Base-by-base conservation (phyloP, 2,888 invertebrate species). In the Ctenicera cuprea region DNA sequence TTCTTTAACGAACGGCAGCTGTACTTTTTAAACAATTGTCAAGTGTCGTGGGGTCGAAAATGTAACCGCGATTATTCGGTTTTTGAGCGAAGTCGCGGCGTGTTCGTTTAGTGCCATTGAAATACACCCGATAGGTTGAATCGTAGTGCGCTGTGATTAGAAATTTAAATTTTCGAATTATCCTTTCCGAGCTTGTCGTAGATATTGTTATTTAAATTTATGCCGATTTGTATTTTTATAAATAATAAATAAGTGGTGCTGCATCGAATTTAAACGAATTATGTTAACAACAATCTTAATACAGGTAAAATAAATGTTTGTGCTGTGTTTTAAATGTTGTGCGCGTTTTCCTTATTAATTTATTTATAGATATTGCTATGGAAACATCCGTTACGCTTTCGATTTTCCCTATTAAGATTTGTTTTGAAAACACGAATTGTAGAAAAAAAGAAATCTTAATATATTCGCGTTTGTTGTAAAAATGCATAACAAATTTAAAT, bases 1-100 rank as follows among this genome's bases (percentile, higher is more conserved):
- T 70, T 64, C 65, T 50, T 73, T 66, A 66, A 69, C 68, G 72
- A 52, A 18, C 37, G 65, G 26, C 73, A 73, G 73, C 73, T 73
- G 73, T 57, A 57, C 64, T 59, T 65, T 30, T 33, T 45, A 16
- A 64, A 16, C 45, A 63, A 45, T 63, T 63, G 62, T 33, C 26
- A 11, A 45, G 48, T 65, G 33, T 65, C 65, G 52, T 52, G 22
- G 65, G 65, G 64, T 64, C 64, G 64, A 64, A 64, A 62, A 48
- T 37, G 43, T 50, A 30, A 26, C 30, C 30, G 5, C n/a, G 30
- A n/a, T 54, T 59, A 59, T 33, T 59, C n/a, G 59, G 16, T 33
- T 59, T 59, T 59, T 18, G 18, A 65, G 37, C 18, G 37, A 65
- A 50, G 14, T 14, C 48, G 30, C 30, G 45, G 43, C 63, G 14